These are phyloP conservation scores for Alethe castanea DNA, from an alignment of 2,113 vertebrate genomes.

Conservation along the genomic window DNA sequence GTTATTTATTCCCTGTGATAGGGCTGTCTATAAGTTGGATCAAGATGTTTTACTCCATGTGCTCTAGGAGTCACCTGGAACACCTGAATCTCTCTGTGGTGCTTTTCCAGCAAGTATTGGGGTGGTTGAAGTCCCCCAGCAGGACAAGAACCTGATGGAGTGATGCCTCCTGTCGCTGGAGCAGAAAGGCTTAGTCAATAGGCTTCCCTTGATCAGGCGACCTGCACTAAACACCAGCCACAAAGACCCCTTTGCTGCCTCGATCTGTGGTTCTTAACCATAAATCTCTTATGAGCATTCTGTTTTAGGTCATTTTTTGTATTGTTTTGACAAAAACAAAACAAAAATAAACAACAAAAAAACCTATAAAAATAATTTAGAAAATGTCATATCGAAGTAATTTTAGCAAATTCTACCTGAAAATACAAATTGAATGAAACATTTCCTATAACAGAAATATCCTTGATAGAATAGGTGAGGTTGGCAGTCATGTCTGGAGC, in stretches of 20 bases:
- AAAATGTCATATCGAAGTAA: background rate
- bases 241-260: background rate
- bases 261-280: fast-evolving
- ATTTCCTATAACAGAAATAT: background rate
- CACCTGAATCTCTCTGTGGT: background rate
- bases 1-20: fast-evolving
- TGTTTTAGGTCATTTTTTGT: background rate
- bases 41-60: fast-evolving
- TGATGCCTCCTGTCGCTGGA: background rate
- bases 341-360: no score
- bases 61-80: background rate
- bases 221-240: background rate
- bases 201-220: fast-evolving
- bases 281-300: background rate
- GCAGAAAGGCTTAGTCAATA: fast-evolving
- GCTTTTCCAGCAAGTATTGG: background rate
- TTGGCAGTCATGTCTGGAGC: background rate
- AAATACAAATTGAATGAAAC: background rate
- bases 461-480: background rate
- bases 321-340: fast-evolving
- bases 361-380: background rate
- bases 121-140: background rate
- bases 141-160: fast-evolving
- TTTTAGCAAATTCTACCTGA: background rate
- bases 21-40: background rate